Evolutionary conservation across 2,888 invertebrate species (phyloP), one percentile per base, ranked within the genome.

Genomic region (Aphrophora alni): DNA sequence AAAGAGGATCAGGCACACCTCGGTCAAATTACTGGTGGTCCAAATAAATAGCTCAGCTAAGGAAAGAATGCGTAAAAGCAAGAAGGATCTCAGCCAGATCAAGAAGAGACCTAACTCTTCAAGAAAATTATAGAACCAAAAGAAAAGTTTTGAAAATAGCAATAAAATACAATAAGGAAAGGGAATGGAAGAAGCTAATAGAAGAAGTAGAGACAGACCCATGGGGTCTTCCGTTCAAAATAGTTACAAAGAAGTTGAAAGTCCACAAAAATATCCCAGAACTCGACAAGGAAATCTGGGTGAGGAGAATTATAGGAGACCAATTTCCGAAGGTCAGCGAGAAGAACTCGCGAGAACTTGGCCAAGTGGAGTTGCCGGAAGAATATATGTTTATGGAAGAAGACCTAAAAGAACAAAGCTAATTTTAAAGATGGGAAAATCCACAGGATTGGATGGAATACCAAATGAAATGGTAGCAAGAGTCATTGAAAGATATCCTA

Each of bases 401-500:
- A 25, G 71, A 71, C 17, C 71, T 71, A 71, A 27, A 71, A 27
- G 71, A 71, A 71, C 26, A 71, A 71, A 25, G 71, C 5, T 26
- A 71, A 24, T 10, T 17, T 27, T 71, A 24, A 71, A 71, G 71
- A 25, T 71, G 71, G 71, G 71, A 17, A 71, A 71, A 71, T 25
- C 71, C 17, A 25, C 71, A 24, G 71, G 71, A 71, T 27, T 27
- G 27, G 71, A 71, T 71, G 71, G 71, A 25, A 25, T 71, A 17
- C 71, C 71, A 24, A 33, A 33, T 33, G 3, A 33, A 33, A 8
- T 33, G 33, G 33, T 33, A 33, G 33, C 33, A 71, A 71, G 33
- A 33, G 33, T 33, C 33, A 33, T 33, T 33, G 33, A 33, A 33
- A 33, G 33, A 3, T 33, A 33, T 33, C 33, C 33, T 33, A 33